Conservation (phyloP, 2,113 vertebrate species). For the Phainopepla nitens region DNA sequence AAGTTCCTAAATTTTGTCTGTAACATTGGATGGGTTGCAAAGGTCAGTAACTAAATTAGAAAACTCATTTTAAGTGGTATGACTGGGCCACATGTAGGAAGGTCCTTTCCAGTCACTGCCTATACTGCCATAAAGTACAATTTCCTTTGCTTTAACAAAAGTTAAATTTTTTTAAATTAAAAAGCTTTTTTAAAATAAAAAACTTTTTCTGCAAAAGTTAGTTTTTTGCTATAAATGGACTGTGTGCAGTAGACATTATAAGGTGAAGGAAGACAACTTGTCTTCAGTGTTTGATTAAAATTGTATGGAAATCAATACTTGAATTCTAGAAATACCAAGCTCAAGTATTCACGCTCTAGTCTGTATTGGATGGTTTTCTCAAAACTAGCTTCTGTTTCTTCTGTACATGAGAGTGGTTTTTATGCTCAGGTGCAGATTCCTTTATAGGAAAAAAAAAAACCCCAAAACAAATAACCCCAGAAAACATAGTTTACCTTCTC, state of each 20-base stretch:
- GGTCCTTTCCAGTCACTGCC: background rate
- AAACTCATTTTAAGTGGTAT: background rate
- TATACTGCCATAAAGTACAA: background rate
- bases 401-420: background rate
- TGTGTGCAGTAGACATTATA: background rate
- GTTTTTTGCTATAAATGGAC: background rate
- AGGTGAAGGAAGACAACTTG: background rate
- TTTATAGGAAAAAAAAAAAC: background rate
- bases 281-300: background rate
- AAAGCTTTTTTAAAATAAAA: too few species aligned
- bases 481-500: background rate
- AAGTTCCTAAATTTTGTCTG: background rate
- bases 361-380: background rate
- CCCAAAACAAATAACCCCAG: accelerated
- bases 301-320: background rate
- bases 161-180: background rate
- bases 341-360: background rate
- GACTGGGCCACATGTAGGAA: background rate
- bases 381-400: background rate
- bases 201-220: too few species aligned
- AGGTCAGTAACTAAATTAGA: background rate
- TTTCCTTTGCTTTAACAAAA: background rate
- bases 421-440: background rate
- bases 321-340: background rate
- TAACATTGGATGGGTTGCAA: background rate